Conservation (phyloP, 2,797 vertebrate species). For the Gymnoscopelus braueri region DNA sequence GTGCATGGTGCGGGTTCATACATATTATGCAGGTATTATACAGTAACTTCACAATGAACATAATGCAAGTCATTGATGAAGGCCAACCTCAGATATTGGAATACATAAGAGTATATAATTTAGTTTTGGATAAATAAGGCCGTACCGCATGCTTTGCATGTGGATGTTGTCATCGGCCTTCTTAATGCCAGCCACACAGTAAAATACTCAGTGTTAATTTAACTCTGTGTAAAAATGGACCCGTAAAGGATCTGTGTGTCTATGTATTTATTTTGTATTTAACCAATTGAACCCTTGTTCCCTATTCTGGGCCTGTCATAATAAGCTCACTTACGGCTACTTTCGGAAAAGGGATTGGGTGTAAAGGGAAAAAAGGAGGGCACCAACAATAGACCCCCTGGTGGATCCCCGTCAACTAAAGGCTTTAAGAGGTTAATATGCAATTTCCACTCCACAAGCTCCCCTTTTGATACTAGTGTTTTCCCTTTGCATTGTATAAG, state of each 20-base stretch:
- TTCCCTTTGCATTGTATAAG: constrained; percentile 67
- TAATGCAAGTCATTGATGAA: constrained; percentile 44
- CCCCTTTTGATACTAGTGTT: constrained; percentile 60
- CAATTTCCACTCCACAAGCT: constrained; percentile 59
- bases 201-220: too few relatives aligned
- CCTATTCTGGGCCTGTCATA: too few relatives aligned
- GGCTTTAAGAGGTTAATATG: constrained; percentile 38
- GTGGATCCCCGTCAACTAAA: too few relatives aligned
- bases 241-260: too few relatives aligned
- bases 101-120: constrained; percentile 54
- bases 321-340: too few relatives aligned
- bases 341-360: too few relatives aligned
- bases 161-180: constrained; percentile 67
- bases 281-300: too few relatives aligned
- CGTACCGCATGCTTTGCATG: constrained; percentile 61
- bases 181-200: constrained; percentile 49
- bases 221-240: too few relatives aligned
- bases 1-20: constrained; percentile 32
- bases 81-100: constrained; percentile 58
- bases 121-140: constrained; percentile 65
- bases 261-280: too few relatives aligned
- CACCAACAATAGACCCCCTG: too few relatives aligned
- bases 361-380: too few relatives aligned
- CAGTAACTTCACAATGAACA: constrained; percentile 13
- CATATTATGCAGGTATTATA: constrained; percentile 44